A percentile compares a stretch with the other conserved stretches of the same genome.
These are phyloP conservation scores for Hypercompe scribonia DNA, from an alignment of 2,888 invertebrate genomes.

Conservation along the genomic window DNA sequence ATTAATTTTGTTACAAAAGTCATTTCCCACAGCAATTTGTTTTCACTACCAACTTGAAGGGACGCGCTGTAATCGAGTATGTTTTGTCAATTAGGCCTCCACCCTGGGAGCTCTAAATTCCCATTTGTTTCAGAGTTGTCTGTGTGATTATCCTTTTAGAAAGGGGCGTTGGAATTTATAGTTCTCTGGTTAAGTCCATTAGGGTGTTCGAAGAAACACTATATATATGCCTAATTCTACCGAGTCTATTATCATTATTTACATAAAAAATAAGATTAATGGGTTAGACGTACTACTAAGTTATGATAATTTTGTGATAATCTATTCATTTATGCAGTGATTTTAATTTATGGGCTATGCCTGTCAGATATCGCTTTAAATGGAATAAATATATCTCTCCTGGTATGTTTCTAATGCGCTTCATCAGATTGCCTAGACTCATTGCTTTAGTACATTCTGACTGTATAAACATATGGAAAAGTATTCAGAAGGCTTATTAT, in stretches of 20 bases:
- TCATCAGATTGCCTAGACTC: neutral
- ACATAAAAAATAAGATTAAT: constrained; percentile 38
- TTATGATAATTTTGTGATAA: neutral
- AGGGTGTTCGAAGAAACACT: constrained; percentile 64
- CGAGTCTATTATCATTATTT: constrained; percentile 29
- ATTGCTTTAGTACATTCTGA: neutral
- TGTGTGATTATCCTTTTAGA: constrained; percentile 81
- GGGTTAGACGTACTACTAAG: constrained; percentile 19
- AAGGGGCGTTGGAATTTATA: constrained; percentile 78
- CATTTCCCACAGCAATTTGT: constrained; percentile 58
- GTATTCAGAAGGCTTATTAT: constrained; percentile 28
- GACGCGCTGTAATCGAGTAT: constrained; percentile 68
- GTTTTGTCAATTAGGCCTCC: constrained; percentile 80
- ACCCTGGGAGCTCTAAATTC: constrained; percentile 75
- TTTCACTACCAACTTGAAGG: constrained; percentile 54
- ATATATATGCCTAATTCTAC: constrained; percentile 52
- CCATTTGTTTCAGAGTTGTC: constrained; percentile 75
- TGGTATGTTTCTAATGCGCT: neutral
- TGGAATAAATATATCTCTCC: constrained; percentile 5
- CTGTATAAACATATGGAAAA: neutral
- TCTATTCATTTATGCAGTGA: constrained; percentile 22
- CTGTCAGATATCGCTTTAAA: neutral
- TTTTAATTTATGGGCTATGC: constrained; percentile 17
- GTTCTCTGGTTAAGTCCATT: constrained; percentile 78
- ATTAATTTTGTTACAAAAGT: constrained; percentile 61